These are phyloP conservation scores for Leucophenga montana DNA, from an alignment of 2,888 invertebrate species.

Conservation along the genomic window DNA sequence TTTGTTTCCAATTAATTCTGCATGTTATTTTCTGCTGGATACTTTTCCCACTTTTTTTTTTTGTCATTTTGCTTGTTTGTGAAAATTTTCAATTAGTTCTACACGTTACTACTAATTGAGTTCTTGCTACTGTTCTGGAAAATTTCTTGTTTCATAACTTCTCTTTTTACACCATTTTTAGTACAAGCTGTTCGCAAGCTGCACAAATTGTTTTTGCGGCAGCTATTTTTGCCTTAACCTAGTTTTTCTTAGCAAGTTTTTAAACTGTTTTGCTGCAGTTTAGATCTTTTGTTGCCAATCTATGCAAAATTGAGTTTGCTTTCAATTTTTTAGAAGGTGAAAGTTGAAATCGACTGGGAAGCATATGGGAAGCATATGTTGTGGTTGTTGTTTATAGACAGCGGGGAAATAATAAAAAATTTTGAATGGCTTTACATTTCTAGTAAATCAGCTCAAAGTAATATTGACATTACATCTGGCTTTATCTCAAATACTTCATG, in stretches of 20 bases:
- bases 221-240: conserved; percentile 12
- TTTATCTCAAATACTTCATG: too few relatives aligned
- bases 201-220: background rate
- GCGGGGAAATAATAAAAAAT: too few relatives aligned
- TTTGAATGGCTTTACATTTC: too few relatives aligned
- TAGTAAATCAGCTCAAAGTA: too few relatives aligned
- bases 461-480: too few relatives aligned
- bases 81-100: conserved; percentile 63
- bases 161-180: background rate
- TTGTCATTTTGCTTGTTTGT: conserved; percentile 36
- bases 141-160: background rate
- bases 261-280: background rate
- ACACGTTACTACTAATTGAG: conserved; percentile 27
- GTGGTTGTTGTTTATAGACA: conserved; percentile 1
- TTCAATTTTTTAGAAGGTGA: background rate
- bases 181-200: background rate
- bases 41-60: background rate
- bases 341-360: background rate
- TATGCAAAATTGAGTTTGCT: conserved; percentile 8
- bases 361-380: background rate
- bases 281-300: background rate
- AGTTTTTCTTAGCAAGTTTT: conserved; percentile 1
- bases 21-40: background rate
- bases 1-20: conserved; percentile 54
- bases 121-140: too few relatives aligned